A percentile compares a stretch with the other conserved stretches of the same genome.
Evolutionary conservation across 2,113 vertebrate genomes (phyloP).

Genomic region (Lethenteron reissneri): DNA sequence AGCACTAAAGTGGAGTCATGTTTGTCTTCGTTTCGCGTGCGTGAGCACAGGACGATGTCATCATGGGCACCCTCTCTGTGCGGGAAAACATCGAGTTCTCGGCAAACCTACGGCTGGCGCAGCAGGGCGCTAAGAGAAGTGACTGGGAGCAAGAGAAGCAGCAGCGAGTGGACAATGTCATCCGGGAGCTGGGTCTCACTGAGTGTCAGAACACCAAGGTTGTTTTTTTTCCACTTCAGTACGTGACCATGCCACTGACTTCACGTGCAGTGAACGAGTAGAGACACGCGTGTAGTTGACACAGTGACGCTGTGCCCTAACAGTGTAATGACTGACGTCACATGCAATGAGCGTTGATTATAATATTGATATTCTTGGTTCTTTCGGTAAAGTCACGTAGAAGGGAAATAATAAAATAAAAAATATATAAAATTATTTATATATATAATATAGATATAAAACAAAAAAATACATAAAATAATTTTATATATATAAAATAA

Average conservation of each 20-base stretch:
- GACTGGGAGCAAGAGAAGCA: constrained; percentile 22
- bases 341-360: too few relatives aligned
- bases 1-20: neutral
- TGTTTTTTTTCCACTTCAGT: neutral
- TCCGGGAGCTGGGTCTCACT: constrained; percentile 27
- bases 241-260: neutral
- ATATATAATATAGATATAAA: too few relatives aligned
- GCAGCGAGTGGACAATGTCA: constrained; percentile 21
- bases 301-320: too few relatives aligned
- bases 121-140: neutral
- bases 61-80: constrained; percentile 35
- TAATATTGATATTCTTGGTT: too few relatives aligned
- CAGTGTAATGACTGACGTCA: too few relatives aligned
- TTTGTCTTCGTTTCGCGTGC: neutral
- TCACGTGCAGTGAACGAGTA: too few relatives aligned
- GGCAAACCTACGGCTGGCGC: constrained; percentile 28
- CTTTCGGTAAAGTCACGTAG: too few relatives aligned
- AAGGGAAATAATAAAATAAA: too few relatives aligned
- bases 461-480: too few relatives aligned
- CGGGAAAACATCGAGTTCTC: constrained; percentile 38
- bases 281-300: too few relatives aligned
- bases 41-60: constrained; percentile 25
- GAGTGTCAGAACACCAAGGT: constrained; percentile 37
- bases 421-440: too few relatives aligned
- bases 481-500: too few relatives aligned